Conservation (phyloP, 2,797 vertebrate genomes). For the Myotis pilosus region DNA sequence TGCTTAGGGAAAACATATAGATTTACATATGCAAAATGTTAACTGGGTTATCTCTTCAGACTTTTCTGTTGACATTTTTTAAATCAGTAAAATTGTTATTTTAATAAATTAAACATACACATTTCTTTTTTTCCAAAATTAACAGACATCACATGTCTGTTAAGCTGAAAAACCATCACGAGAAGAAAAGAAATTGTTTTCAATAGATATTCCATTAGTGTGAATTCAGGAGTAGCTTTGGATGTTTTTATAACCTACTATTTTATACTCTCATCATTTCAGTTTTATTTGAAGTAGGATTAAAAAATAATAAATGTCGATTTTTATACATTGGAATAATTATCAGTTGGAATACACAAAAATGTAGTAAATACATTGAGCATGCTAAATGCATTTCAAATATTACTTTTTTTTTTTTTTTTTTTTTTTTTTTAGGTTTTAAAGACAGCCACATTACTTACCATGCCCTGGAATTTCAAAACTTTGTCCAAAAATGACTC, state of each 20-base stretch:
- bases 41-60: not conserved
- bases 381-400: not conserved
- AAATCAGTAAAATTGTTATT: not conserved
- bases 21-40: not conserved
- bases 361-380: not conserved
- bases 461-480: not conserved
- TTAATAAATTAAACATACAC: not conserved
- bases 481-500: not conserved
- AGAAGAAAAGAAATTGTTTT: not conserved
- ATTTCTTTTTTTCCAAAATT: not conserved
- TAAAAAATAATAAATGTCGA: not conserved
- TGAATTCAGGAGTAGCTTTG: not conserved
- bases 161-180: not conserved
- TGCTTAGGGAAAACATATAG: not conserved
- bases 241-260: not conserved
- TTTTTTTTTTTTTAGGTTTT: not conserved
- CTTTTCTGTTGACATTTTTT: not conserved
- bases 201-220: not conserved
- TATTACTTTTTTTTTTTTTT: not conserved
- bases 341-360: not conserved
- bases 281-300: not conserved
- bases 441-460: not conserved
- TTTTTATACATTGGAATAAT: not conserved
- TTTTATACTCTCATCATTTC: not conserved
- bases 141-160: not conserved